Evolutionary conservation across 2,888 invertebrate genomes (phyloP).

Genomic region (Emmelina monodactyla): DNA sequence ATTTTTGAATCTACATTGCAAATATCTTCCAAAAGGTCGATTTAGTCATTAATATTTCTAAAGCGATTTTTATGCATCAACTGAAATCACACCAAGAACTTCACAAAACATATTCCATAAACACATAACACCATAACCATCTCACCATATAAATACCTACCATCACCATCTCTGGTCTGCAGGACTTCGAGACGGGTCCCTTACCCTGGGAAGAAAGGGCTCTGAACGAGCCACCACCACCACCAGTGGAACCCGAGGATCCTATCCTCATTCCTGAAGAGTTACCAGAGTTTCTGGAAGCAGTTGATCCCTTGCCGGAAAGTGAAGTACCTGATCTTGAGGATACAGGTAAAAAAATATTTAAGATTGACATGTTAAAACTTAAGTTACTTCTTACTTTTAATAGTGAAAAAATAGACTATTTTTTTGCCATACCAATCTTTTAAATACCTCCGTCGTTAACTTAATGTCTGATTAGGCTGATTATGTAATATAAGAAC

Average conservation of each 20-base stretch:
- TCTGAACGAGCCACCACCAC: conserved; percentile 26
- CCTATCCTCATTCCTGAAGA: conserved; percentile 48
- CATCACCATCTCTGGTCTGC: conserved; percentile 8
- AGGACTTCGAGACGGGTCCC: conserved; percentile 50
- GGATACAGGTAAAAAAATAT: conserved; percentile 32
- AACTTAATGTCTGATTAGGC: no score
- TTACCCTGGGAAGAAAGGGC: conserved; percentile 47
- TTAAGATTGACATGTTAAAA: no score
- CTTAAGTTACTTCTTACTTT: no score
- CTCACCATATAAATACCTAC: conserved; percentile 1
- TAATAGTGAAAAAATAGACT: no score
- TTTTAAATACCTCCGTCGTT: no score
- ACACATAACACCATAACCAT: conserved; percentile 10
- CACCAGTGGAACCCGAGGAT: conserved; percentile 37
- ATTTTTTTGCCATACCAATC: no score
- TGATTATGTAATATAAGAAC: no score
- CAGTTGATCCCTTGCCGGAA: conserved; percentile 43
- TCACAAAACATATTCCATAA: neutral
- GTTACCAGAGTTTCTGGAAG: conserved; percentile 41
- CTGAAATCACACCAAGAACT: neutral
- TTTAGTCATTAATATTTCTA: no score
- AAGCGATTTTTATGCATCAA: no score
- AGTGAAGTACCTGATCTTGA: conserved; percentile 49
- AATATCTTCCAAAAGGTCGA: no score
- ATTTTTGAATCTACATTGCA: no score